Conservation (phyloP, 2,797 vertebrate species). For the Acanthornis magna region DNA sequence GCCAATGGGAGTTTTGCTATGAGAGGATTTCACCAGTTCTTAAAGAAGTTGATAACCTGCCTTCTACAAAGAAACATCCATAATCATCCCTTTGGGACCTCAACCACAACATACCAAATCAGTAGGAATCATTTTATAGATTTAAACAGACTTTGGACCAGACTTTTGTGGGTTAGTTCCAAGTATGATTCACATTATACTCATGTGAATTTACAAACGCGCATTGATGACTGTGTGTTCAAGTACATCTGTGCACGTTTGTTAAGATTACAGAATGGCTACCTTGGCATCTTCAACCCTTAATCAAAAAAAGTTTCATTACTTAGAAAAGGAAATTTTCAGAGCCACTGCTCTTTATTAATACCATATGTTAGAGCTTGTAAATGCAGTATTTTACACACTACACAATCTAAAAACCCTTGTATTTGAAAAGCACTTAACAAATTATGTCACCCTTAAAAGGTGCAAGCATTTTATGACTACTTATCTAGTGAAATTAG, state of each 20-base stretch:
- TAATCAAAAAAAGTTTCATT: neutral
- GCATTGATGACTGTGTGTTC: neutral
- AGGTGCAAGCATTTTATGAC: neutral
- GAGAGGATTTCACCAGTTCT: neutral
- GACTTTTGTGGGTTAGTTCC: neutral
- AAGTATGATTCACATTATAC: slow-evolving; percentile 24
- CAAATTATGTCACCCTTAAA: neutral
- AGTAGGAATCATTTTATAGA: neutral
- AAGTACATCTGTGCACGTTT: neutral
- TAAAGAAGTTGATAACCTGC: neutral
- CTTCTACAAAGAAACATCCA: neutral
- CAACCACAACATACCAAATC: neutral
- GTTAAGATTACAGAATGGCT: neutral
- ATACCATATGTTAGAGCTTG: neutral
- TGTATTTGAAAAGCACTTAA: neutral
- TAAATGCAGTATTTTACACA: neutral
- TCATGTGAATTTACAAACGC: neutral
- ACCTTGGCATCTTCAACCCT: neutral
- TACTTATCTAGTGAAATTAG: neutral
- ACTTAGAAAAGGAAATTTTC: slow-evolving; percentile 12
- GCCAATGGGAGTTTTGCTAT: neutral
- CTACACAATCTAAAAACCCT: neutral
- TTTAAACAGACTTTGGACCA: neutral
- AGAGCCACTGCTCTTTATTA: neutral
- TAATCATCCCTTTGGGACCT: neutral